A percentile compares a stretch with the other conserved stretches of the same genome.
phyloP scores from a whole-genome alignment of 1,140 invertebrate species.

The Adoxophyes honmai region DNA sequence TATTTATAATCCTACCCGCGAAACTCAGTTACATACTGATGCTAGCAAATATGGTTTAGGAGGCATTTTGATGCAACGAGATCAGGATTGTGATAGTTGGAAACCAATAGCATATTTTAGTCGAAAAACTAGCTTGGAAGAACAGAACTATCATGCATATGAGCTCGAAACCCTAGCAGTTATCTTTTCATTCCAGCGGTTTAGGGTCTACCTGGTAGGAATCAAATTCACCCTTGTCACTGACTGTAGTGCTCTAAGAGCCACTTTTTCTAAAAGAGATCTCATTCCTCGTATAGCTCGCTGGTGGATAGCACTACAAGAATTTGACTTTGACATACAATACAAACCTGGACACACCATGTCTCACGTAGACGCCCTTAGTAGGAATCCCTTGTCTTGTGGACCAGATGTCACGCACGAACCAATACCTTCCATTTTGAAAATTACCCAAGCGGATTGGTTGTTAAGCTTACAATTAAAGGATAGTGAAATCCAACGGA shows the following conservation, averaged over 20 bases:
- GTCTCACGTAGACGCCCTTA: background rate
- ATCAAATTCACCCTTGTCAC: background rate
- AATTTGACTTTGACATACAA: background rate
- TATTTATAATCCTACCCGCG: conserved; percentile 28
- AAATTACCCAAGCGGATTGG: background rate
- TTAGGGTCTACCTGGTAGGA: background rate
- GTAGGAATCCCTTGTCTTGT: background rate
- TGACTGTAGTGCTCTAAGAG: background rate
- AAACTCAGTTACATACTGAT: conserved; percentile 42
- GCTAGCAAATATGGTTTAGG: conserved; percentile 36
- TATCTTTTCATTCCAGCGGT: background rate
- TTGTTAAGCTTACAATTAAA: background rate
- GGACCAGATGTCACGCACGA: background rate
- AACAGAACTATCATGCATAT: background rate
- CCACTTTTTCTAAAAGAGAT: background rate
- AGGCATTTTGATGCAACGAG: conserved; percentile 25
- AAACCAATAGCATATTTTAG: background rate
- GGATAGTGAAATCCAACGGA: background rate
- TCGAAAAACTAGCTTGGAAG: background rate
- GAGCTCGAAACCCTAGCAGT: background rate
- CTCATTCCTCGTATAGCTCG: background rate
- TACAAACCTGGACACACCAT: background rate
- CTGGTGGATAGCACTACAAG: background rate
- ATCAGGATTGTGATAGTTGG: background rate
- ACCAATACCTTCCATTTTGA: background rate